Evolutionary conservation across 2,888 invertebrate species (phyloP).

Genomic region (Drosophila anomalata): DNA sequence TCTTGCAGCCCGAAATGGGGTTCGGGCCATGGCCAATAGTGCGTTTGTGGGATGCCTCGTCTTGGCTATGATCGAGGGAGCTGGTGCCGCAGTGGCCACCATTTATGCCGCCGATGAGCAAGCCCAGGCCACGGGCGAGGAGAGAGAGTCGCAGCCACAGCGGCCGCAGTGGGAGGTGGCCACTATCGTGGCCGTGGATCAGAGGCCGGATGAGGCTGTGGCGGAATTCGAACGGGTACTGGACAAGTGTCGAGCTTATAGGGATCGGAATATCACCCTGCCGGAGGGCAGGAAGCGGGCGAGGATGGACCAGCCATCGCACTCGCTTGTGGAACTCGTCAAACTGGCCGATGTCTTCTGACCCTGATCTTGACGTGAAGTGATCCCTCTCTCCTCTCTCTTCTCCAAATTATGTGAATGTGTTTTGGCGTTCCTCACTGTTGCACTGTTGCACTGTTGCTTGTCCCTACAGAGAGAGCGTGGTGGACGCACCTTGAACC

Average conservation of each 20-base stretch:
- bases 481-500: not conserved
- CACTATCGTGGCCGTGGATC: not conserved
- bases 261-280: not conserved
- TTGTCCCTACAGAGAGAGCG: not conserved
- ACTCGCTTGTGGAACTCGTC: conserved; percentile 53
- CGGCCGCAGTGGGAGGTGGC: conserved; percentile 56
- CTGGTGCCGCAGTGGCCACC: conserved; percentile 65
- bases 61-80: conserved; percentile 65
- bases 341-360: conserved; percentile 55
- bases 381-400: not conserved
- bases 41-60: conserved; percentile 66
- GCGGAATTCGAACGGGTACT: conserved; percentile 53
- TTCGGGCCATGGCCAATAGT: conserved; percentile 67
- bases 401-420: conserved; percentile 43
- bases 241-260: conserved; percentile 49
- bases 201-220: not conserved
- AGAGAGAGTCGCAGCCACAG: not conserved
- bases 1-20: conserved; percentile 63
- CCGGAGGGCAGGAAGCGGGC: not conserved
- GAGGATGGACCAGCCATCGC: conserved; percentile 17
- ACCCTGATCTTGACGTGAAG: not conserved
- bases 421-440: conserved; percentile 9
- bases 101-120: conserved; percentile 58
- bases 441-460: not conserved
- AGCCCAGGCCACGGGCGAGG: not conserved